Percentiles rank a stretch among this genome's conserved stretches.
phyloP scores from a whole-genome alignment of 2,888 invertebrate species.

The Rhagium mordax region DNA sequence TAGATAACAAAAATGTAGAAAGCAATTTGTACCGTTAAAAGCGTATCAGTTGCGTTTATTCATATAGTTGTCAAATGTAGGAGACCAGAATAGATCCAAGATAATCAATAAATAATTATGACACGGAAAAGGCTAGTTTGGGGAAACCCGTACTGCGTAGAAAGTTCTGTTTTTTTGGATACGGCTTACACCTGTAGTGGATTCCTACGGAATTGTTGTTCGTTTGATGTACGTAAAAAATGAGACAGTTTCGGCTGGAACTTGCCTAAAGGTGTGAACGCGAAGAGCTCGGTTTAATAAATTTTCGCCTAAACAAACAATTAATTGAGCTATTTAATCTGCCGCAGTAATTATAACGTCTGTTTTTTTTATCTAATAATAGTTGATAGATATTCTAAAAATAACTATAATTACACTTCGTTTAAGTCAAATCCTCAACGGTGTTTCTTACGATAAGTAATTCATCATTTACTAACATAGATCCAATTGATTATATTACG shows the following conservation, averaged over 20 bases:
- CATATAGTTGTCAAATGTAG: neutral
- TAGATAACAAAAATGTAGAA: neutral
- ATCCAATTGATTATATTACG: neutral
- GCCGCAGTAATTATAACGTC: neutral
- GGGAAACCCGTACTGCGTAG: constrained; percentile 1
- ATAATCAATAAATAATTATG: neutral
- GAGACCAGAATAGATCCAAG: neutral
- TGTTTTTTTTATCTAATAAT: neutral
- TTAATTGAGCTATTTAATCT: neutral
- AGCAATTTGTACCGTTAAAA: neutral
- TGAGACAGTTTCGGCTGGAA: neutral
- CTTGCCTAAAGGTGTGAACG: neutral
- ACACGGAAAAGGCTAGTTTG: neutral
- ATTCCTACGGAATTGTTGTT: neutral
- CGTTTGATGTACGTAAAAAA: neutral
- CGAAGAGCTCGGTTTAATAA: neutral
- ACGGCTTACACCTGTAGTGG: neutral
- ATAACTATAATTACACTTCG: neutral
- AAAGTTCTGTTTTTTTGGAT: constrained; percentile 8
- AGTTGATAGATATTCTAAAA: neutral
- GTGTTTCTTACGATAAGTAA: neutral
- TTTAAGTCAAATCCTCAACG: neutral
- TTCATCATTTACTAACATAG: constrained; percentile 2
- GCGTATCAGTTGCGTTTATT: neutral
- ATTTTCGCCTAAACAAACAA: constrained; percentile 14